phyloP scores from a whole-genome alignment of 2,888 invertebrate genomes.

The Lomographa bimaculata region DNA sequence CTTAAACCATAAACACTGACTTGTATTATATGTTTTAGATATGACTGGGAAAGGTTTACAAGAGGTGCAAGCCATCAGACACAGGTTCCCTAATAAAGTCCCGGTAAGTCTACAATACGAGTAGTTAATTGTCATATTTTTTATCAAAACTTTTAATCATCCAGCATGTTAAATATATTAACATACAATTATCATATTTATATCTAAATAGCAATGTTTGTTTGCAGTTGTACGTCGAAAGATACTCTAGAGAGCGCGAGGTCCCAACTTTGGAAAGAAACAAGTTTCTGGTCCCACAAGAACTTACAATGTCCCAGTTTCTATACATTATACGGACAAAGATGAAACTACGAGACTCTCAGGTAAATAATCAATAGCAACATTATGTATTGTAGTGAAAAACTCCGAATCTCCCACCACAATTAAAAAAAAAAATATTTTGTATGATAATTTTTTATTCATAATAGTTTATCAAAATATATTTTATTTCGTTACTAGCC shows the following conservation, averaged over 20 bases:
- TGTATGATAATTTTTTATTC: too few species aligned
- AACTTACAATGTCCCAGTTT: constrained; percentile 94
- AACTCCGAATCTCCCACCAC: too few species aligned
- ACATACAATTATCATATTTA: too few species aligned
- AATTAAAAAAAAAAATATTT: too few species aligned
- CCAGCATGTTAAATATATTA: too few species aligned
- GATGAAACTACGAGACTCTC: constrained; percentile 74
- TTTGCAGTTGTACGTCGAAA: constrained; percentile 90
- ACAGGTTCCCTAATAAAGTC: constrained; percentile 90
- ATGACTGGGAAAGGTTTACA: constrained; percentile 58
- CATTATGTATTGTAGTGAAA: too few species aligned
- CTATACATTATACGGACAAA: constrained; percentile 87
- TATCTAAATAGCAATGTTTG: constrained; percentile 11
- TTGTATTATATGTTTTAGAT: constrained; percentile 49
- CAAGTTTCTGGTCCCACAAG: constrained; percentile 94
- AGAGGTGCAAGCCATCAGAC: constrained; percentile 88
- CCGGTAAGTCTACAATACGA: constrained; percentile 91
- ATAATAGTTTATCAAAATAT: too few species aligned
- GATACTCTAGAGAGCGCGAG: constrained; percentile 89
- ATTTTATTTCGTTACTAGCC: too few species aligned
- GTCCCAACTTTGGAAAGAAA: constrained; percentile 90
- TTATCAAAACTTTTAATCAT: too few species aligned
- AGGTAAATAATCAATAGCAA: constrained; percentile 57
- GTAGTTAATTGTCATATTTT: too few species aligned
- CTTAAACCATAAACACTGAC: too few species aligned